Base-by-base conservation (phyloP, 2,113 vertebrate genomes). In the Zeus faber region DNA sequence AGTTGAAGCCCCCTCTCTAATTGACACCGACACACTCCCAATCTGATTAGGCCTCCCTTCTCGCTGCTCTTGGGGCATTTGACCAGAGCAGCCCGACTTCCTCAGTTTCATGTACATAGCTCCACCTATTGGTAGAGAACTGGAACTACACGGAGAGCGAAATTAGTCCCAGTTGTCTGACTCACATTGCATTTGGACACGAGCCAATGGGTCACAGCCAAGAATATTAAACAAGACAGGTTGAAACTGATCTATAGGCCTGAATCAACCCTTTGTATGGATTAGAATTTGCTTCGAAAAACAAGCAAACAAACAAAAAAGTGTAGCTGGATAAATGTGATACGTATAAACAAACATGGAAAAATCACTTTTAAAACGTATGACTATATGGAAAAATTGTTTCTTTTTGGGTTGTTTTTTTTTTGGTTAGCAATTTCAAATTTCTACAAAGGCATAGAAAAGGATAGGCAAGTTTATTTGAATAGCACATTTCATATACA, bases 41-140 rank as follows among this genome's bases (percentile, higher is more conserved):
- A 81, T 84, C 82, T 78, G 77, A 85, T 75, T 74, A 79, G 77
- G 69, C 76, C 75, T 83, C 81, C 71, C 75, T 83, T 82, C 71
- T 65, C 68, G 62, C 62, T 77, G 69, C 81, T 77, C 21, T 14
- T 29, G 70, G 67, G 79, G 76, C 67, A 76, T 77, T 69, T 79
- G 80, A 67, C 74, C 71, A 67, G 25, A 17, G 47, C 53, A 46
- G 53, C 53, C 47, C 64, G 41, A 29, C 39, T 6, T 22, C 56
- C 65, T 50, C 26, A 74, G 85, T 69, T 83, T 89, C 53, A 72
- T 86, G 87, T 78, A 85, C 76, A 76, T 81, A 87, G 79, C 81
- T 62, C 84, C 81, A 83, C 85, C 83, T 87, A 82, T 86, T 81
- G 87, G 66, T 37, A 29, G 47, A 65, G 43, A 50, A 11, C 0